Evolutionary conservation across 2,113 vertebrate genomes (phyloP).

Genomic region (Gavia stellata): DNA sequence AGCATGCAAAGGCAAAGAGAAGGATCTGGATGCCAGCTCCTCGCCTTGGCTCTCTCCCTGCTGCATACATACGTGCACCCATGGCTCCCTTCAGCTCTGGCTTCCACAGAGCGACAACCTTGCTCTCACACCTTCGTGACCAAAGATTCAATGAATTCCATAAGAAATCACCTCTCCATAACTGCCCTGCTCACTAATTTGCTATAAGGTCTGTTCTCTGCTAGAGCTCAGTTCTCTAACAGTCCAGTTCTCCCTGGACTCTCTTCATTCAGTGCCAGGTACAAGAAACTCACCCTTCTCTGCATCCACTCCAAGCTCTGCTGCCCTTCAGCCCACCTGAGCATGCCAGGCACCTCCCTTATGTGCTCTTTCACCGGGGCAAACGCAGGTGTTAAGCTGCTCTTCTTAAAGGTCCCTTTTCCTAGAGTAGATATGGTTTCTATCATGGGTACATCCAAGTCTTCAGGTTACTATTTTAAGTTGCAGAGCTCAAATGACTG

Average conservation of each 20-base stretch:
- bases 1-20: not conserved
- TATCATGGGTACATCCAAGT: not conserved
- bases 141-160: not conserved
- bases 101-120: not conserved
- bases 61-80: not conserved
- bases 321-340: not conserved
- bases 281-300: not conserved
- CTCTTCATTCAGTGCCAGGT: not conserved
- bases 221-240: not conserved
- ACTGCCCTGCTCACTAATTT: not conserved
- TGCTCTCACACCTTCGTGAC: not conserved
- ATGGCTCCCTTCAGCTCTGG: fast-evolving
- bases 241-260: too few species aligned
- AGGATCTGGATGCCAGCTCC: not conserved
- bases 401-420: not conserved
- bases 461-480: not conserved
- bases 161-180: not conserved
- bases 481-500: not conserved
- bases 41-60: not conserved
- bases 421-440: not conserved
- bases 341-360: not conserved
- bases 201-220: not conserved
- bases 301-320: not conserved
- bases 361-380: not conserved
- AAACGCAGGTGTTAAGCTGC: not conserved